phyloP scores from a whole-genome alignment of 1,140 invertebrate genomes.

The Rhynchophorus ferrugineus region DNA sequence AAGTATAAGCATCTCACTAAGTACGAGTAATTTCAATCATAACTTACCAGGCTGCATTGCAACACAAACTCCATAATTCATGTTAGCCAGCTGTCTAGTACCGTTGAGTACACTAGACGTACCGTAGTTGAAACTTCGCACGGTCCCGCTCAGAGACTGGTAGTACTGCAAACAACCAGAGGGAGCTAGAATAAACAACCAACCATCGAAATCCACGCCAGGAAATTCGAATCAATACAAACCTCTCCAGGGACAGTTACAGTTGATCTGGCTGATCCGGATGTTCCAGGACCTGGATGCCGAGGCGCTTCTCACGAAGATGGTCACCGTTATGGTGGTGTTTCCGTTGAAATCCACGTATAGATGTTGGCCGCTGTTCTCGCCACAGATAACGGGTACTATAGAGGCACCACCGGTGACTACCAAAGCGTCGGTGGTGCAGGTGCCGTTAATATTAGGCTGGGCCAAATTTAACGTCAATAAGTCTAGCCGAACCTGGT shows the following conservation, averaged over 20 bases:
- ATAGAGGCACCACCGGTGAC: conserved; percentile 60
- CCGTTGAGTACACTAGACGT: conserved; percentile 44
- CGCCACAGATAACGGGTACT: conserved; percentile 68
- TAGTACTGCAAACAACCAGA: conserved; percentile 74
- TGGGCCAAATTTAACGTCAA: conserved; percentile 63
- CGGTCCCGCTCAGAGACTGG: conserved; percentile 52
- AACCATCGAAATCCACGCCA: neutral
- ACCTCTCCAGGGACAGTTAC: conserved; percentile 58
- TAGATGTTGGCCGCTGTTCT: conserved; percentile 73
- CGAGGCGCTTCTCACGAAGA: conserved; percentile 53
- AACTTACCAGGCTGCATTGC: conserved; percentile 50
- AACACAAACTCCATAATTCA: conserved; percentile 70
- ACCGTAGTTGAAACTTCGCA: conserved; percentile 73
- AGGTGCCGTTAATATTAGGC: conserved; percentile 64
- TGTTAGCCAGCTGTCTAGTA: conserved; percentile 61
- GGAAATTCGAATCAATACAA: conserved; percentile 18
- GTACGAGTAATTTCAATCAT: neutral
- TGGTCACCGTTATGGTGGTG: conserved; percentile 57
- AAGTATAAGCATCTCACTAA: no score
- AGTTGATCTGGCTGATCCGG: conserved; percentile 63
- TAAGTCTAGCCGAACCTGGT: conserved; percentile 74
- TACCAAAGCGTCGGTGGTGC: conserved; percentile 60
- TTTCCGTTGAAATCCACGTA: conserved; percentile 69
- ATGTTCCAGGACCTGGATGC: conserved; percentile 67
- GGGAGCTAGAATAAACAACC: conserved; percentile 25